Conservation (phyloP, 2,797 vertebrate species). For the Melanotaenia pygmaea region DNA sequence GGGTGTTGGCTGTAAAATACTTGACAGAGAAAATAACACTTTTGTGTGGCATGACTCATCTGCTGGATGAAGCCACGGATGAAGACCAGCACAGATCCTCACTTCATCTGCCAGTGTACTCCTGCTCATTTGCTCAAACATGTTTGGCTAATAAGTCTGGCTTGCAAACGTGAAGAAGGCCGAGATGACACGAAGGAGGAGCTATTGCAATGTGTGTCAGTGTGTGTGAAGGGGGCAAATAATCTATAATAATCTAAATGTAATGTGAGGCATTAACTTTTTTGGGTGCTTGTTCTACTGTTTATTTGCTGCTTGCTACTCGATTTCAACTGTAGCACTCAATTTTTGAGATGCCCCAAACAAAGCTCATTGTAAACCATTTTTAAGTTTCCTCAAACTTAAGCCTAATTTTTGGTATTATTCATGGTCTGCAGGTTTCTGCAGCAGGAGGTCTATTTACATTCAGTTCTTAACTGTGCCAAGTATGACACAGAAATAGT, state of each 20-base stretch:
- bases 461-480: neutral
- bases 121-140: slow-evolving; percentile 20
- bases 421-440: no score
- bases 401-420: no score
- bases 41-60: slow-evolving; percentile 11
- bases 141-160: slow-evolving; percentile 14
- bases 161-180: slow-evolving; percentile 1
- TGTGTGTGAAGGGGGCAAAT: no score
- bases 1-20: slow-evolving; percentile 21
- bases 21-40: slow-evolving; percentile 8
- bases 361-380: no score
- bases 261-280: no score
- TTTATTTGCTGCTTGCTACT: no score
- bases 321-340: no score
- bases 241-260: no score
- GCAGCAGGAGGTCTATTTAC: no score
- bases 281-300: no score
- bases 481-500: neutral
- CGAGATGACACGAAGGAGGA: neutral
- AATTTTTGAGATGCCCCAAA: no score
- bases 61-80: slow-evolving; percentile 23
- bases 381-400: no score
- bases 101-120: slow-evolving; percentile 25
- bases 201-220: neutral
- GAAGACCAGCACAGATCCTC: slow-evolving; percentile 18